Evolutionary conservation across 2,797 vertebrate genomes (phyloP), one percentile per base, ranked within the genome.

Genomic region (Zonotrichia albicollis): DNA sequence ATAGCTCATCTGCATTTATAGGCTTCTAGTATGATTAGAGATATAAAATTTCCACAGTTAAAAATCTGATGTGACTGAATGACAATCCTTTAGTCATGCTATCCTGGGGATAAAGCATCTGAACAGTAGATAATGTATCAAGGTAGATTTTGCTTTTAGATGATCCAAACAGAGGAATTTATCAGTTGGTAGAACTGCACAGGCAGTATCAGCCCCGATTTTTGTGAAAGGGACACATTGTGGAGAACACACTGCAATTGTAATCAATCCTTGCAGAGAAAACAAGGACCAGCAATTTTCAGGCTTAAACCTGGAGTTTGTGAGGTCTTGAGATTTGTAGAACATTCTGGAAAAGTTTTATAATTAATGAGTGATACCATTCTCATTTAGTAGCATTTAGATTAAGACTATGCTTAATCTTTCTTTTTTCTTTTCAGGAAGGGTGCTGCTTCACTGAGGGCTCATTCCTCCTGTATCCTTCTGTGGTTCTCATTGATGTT

Each of bases 211-310:
- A 48, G 25, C 6, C 7, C 45, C 42, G 20, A 13, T 55, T 82
- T 89, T 72, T 86, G 14, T 55, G 71, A 65, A 29, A 51, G 10
- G 6, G 23, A 6, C 6, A 54, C 11, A 15, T 25, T 79, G n/a
- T 1, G 1, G 57, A 67, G 27, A 71, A 11, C 9, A 6, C 13
- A 27, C 7, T 0, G 0, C 2, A 1, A 7, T 42, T 22, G 4
- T n/a, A 45, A 53, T 18, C 36, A 66, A 10, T 32, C 13, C 42
- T 90, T 12, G 1, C 7, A 91, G 32, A 65, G 26, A 76, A 82
- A 62, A 5, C 9, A 70, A 89, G 40, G 26, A 84, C 6, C 16
- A 79, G 16, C 4, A 87, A 29, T 25, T 71, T 87, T 74, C 51
- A 83, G 45, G 27, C 2, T 66, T 78, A 38, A 19, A 60, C 10